A percentile compares a stretch with the other conserved stretches of the same genome.
phyloP scores from a whole-genome alignment of 2,888 invertebrate genomes.

The Drosophila lutescens region DNA sequence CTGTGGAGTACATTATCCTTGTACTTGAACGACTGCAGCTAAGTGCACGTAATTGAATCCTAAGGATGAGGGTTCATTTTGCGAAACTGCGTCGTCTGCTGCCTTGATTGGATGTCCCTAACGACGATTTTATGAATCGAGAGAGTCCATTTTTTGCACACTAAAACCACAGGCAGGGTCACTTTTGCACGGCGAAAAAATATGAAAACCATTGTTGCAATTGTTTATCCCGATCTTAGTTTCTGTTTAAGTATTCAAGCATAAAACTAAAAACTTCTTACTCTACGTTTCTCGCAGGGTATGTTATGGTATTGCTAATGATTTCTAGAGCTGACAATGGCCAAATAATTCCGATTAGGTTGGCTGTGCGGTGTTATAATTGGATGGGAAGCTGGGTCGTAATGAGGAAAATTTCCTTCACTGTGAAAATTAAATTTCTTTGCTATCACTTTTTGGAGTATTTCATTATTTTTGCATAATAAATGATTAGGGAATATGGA shows the following conservation, averaged over 20 bases:
- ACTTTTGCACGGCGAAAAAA: neutral
- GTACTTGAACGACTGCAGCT: conserved; percentile 71
- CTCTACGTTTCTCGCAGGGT: neutral
- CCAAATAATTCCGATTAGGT: conserved; percentile 9
- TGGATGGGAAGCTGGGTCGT: conserved; percentile 2
- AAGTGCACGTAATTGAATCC: conserved; percentile 70
- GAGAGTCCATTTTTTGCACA: conserved; percentile 6
- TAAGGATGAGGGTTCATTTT: conserved; percentile 50
- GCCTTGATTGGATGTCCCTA: conserved; percentile 44
- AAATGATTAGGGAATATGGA: neutral
- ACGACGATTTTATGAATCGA: conserved; percentile 48
- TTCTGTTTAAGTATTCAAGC: too few species aligned
- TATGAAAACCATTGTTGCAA: too few species aligned
- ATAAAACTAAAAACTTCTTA: too few species aligned
- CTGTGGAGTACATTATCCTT: conserved; percentile 66
- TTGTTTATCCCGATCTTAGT: too few species aligned
- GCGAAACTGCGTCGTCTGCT: conserved; percentile 24
- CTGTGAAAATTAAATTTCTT: neutral
- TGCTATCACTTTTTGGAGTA: neutral
- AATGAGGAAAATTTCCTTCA: neutral
- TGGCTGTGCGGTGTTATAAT: conserved; percentile 4
- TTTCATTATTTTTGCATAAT: neutral
- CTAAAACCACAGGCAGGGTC: neutral
- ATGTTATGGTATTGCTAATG: neutral
- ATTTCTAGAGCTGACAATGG: conserved; percentile 7